phyloP scores from a whole-genome alignment of 2,797 vertebrate species.

The Pseudochromis fuscus region DNA sequence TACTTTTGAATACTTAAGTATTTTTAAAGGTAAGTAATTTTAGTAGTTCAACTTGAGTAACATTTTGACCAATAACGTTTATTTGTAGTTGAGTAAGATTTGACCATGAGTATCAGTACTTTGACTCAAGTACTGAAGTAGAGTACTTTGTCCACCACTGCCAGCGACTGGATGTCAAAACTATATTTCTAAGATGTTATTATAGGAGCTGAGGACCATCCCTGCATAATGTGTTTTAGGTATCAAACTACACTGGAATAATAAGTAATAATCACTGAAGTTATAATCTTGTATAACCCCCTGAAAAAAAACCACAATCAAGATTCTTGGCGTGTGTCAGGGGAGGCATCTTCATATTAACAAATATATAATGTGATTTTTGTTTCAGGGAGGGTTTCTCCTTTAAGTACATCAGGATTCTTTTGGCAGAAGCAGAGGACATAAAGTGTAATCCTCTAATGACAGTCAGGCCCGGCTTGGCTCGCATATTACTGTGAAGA shows the following conservation, averaged over 20 bases:
- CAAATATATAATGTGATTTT: conserved; percentile 66
- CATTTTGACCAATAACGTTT: no score
- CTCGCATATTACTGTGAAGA: conserved; percentile 72
- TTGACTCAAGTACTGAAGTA: no score
- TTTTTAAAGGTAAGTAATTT: no score
- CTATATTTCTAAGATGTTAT: conserved; percentile 3
- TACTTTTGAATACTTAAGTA: no score
- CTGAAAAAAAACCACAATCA: conserved; percentile 23
- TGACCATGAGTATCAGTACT: no score
- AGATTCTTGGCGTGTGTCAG: conserved; percentile 36
- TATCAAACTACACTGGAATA: conserved; percentile 2
- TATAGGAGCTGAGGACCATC: conserved; percentile 14
- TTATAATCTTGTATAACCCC: background rate
- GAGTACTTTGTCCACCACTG: no score
- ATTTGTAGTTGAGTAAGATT: no score
- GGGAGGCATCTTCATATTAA: conserved; percentile 47
- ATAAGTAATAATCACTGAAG: conserved; percentile 19
- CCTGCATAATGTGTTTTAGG: conserved; percentile 3
- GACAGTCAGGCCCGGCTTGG: conserved; percentile 68
- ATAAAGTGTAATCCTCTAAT: conserved; percentile 81
- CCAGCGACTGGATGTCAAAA: background rate
- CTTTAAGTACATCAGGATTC: conserved; percentile 56
- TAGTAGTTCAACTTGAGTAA: no score
- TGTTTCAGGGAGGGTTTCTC: conserved; percentile 39
- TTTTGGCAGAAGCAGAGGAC: conserved; percentile 69